phyloP scores from a whole-genome alignment of 2,113 vertebrate species.

The Setophaga kirtlandii region DNA sequence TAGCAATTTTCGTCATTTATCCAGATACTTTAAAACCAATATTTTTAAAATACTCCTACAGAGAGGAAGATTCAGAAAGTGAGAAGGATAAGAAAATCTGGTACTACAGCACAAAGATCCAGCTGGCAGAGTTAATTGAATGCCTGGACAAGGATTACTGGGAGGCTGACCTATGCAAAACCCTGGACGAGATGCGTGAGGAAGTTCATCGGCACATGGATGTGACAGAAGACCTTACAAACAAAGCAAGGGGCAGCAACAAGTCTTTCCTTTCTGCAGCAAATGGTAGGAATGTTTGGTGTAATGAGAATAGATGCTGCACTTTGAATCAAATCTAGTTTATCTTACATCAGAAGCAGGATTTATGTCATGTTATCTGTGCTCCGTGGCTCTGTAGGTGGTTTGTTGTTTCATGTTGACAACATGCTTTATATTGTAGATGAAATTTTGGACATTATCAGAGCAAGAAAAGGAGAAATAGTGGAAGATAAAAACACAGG shows the following conservation, averaged over 20 bases:
- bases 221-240: constrained; percentile 93
- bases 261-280: constrained; percentile 90
- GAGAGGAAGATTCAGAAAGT: constrained; percentile 92
- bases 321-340: not conserved
- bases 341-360: not conserved
- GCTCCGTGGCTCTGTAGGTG: not conserved
- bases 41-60: constrained; percentile 47
- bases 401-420: not conserved
- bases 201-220: constrained; percentile 95
- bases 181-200: constrained; percentile 90
- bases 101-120: constrained; percentile 95
- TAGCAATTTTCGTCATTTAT: not conserved
- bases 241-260: constrained; percentile 90
- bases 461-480: constrained; percentile 80
- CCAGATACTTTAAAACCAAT: not conserved
- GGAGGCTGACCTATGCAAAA: constrained; percentile 90
- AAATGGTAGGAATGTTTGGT: constrained; percentile 81
- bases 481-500: constrained; percentile 80
- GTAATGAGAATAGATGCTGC: not conserved
- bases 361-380: not conserved
- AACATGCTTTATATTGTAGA: constrained; percentile 68
- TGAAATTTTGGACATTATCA: constrained; percentile 84
- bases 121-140: constrained; percentile 88
- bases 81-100: constrained; percentile 90
- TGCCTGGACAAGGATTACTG: constrained; percentile 92